Evolutionary conservation across 2,888 invertebrate species (phyloP), one percentile per base, ranked within the genome.

Genomic region (Calameuta idolon): DNA sequence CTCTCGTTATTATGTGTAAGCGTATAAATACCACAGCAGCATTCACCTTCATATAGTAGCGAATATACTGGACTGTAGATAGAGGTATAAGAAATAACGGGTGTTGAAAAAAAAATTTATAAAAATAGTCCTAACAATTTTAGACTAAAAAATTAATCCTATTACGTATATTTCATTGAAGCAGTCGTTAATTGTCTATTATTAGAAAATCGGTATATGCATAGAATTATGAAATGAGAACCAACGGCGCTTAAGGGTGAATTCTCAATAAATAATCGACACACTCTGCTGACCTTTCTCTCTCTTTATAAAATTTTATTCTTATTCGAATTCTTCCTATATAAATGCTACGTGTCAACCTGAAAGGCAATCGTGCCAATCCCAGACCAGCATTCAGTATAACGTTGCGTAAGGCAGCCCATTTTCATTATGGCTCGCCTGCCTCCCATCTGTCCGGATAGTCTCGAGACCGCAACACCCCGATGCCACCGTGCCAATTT

Each of bases 321-420:
- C 55, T 55, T 55, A 9, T 55, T 55, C 9, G 55, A 55, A 23
- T 55, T 55, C 55, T 55, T 55, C 55, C 55, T 55, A 81, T 86
- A 82, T 85, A 86, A 87, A 86, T 85, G 85, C 82, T 84, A 87
- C 85, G 85, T 87, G 87, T 87, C 88, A 87, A 85, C 84, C 80
- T 85, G 84, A 84, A 84, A 84, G 79, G 80, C 76, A 77, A 82
- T 83, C 80, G 79, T 81, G 80, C 81, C 37, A 77, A 69, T 80
- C 80, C 81, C 81, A 83, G 84, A 82, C 83, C 82, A 85, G 79
- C 83, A 81, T 82, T 81, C 80, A 81, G 81, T 74, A 81, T 79
- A 77, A 80, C 77, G 80, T 87, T 85, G 83, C 85, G 81, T 83
- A 84, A 84, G 83, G 81, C 78, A 82, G 77, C 78, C 76, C 74